Percentiles rank a stretch among this genome's conserved stretches.
Evolutionary conservation across 2,888 invertebrate genomes (phyloP).

Genomic region (Maniola hyperantus): DNA sequence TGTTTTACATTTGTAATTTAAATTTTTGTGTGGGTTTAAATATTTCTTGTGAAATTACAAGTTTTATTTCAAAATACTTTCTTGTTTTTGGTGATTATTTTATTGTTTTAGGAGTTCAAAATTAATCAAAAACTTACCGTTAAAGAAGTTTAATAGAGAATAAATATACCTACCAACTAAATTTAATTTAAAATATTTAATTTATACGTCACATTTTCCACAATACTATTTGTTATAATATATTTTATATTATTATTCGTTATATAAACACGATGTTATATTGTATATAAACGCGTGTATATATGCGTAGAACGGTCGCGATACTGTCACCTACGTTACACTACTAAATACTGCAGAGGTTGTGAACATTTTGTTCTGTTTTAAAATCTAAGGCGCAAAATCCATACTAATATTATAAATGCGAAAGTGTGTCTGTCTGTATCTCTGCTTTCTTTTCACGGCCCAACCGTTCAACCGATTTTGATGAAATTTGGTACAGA

Average conservation of each 20-base stretch:
- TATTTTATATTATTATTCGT: constrained; percentile 6
- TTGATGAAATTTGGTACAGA: no score
- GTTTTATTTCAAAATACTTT: no score
- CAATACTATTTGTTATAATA: no score
- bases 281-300: constrained; percentile 27
- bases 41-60: no score
- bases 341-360: constrained; percentile 9
- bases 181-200: background rate
- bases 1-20: no score
- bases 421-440: no score
- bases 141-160: background rate
- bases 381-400: background rate
- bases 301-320: constrained; percentile 17
- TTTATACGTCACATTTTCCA: constrained; percentile 8
- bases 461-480: no score
- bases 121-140: background rate
- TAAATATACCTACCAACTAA: background rate
- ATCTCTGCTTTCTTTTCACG: no score
- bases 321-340: constrained; percentile 28
- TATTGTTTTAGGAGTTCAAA: background rate
- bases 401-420: no score
- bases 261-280: constrained; percentile 56
- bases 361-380: constrained; percentile 28
- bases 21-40: no score
- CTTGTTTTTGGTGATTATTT: no score